Evolutionary conservation across 2,797 vertebrate species (phyloP), one percentile per base, ranked within the genome.

Genomic region (Sandelia bainsii): DNA sequence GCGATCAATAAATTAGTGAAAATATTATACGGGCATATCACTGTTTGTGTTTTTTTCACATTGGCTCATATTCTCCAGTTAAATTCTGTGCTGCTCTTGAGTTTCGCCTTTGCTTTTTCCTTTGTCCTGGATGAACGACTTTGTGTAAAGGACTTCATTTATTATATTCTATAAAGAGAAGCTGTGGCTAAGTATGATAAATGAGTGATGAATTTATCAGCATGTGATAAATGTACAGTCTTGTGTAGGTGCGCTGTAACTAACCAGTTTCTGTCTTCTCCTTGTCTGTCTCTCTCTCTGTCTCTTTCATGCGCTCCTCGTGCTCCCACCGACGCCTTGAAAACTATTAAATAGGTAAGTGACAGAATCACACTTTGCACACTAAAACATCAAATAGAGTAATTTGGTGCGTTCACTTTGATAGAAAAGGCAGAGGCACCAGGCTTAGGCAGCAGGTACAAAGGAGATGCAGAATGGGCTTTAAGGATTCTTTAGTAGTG

Each of bases 291-390:
- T 39, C 44, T 54, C 62, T 42, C 32, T 56, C 40, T 52, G 23
- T 54, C 73, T 66, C 60, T 32, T 46, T 34, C 67, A 29, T 45
- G 39, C 68, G 44, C 48, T 63, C 73, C 63, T 62, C 45, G 29
- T 44, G 27, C 72, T 34, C 25, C 52, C 39, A 1, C 52, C 12
- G 56, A 79, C 40, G 23, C 72, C 72, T 81, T 60, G 75, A 81
- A 87, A 89, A 89, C 89, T 75, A 70, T 83, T 40, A 48, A 90
- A 91, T 77, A 93, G 92, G 92, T 93, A 92, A 93, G 91, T 92
- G 79, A 86, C 72, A 72, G 42, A 77, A 77, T 75, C 32, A 48
- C 56, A 40, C 64, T 79, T 80, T 85, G 74, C 64, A 82, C 66
- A 17, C 51, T 62, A 62, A 81, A 88, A 83, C 69, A 66, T 79